Evolutionary conservation across 1,140 invertebrate species (phyloP).

Genomic region (Manduca sexta): DNA sequence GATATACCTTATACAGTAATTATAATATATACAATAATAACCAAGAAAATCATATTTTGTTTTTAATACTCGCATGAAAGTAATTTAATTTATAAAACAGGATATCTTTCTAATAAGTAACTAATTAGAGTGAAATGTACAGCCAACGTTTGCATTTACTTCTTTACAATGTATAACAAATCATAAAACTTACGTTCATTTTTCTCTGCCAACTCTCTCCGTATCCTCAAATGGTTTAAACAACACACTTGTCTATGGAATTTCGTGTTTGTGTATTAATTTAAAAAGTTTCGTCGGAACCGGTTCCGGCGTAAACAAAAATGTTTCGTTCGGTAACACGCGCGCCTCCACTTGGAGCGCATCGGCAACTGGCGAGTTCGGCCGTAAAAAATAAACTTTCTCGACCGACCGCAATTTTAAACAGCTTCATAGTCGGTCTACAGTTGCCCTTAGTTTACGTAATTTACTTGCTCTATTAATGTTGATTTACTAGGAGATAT

Average conservation of each 20-base stretch:
- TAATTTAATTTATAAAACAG: no score
- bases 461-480: background rate
- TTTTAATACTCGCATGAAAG: no score
- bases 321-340: slow-evolving; percentile 2
- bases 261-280: slow-evolving; percentile 29
- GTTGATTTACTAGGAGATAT: no score
- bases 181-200: slow-evolving; percentile 34
- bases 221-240: slow-evolving; percentile 21
- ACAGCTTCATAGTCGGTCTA: slow-evolving; percentile 7
- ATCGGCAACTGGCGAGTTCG: slow-evolving; percentile 24
- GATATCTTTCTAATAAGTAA: no score
- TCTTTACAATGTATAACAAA: no score
- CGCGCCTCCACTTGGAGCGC: slow-evolving; percentile 18
- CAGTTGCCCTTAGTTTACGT: background rate
- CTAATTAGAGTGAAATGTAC: no score
- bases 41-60: no score
- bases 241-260: slow-evolving; percentile 32
- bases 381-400: slow-evolving; percentile 40
- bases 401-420: slow-evolving; percentile 29
- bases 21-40: no score
- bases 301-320: slow-evolving; percentile 9
- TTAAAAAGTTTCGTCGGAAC: slow-evolving; percentile 20
- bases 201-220: slow-evolving; percentile 9
- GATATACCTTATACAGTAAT: no score
- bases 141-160: no score